A percentile compares a stretch with the other conserved stretches of the same genome.
Conservation (phyloP, 2,113 vertebrate species). For the Myrmecobius fasciatus region DNA sequence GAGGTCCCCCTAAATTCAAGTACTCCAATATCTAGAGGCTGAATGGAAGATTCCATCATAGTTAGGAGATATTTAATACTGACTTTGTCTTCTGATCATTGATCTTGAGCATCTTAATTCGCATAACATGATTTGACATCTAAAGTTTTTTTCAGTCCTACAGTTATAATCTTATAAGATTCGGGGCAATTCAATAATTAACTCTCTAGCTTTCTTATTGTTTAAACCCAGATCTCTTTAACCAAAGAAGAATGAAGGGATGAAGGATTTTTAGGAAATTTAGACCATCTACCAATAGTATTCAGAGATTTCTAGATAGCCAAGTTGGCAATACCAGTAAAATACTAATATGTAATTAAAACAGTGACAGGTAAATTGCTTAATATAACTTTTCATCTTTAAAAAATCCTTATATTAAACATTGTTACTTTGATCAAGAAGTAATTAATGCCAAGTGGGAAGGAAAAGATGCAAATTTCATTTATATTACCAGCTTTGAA, state of each 20-base stretch:
- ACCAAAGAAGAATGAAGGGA: background rate
- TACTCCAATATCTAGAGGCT: background rate
- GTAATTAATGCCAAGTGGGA: conserved; percentile 6
- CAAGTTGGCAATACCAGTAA: background rate
- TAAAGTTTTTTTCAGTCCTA: background rate
- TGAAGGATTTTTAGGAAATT: conserved; percentile 1
- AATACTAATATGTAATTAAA: background rate
- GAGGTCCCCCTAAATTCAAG: background rate
- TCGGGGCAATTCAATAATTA: background rate
- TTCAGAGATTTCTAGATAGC: background rate
- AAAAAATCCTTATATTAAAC: conserved; percentile 8
- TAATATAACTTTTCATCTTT: background rate
- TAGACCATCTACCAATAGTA: background rate
- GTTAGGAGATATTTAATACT: background rate
- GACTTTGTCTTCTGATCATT: background rate
- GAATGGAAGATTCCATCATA: background rate
- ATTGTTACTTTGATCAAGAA: conserved; percentile 11
- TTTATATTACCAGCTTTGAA: conserved; percentile 1
- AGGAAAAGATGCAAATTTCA: background rate
- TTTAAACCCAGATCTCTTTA: background rate
- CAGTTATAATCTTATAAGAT: background rate
- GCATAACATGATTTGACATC: background rate
- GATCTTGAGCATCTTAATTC: background rate
- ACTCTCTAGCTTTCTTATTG: background rate
- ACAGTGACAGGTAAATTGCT: background rate